Conservation (phyloP, 1,140 invertebrate genomes). For the Orussus abietinus region DNA sequence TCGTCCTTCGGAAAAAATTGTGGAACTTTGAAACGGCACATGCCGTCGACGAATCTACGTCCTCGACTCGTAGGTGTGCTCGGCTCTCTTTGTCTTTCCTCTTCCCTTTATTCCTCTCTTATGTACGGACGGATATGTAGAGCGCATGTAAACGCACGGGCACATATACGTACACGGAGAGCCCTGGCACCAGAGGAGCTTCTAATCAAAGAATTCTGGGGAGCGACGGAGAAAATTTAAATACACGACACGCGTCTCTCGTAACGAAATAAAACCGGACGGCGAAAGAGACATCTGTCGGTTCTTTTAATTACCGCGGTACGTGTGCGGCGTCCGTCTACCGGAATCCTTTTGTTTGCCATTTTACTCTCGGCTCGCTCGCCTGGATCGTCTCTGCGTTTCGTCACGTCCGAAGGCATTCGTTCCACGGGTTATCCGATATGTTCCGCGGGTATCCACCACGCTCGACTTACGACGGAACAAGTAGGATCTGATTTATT, state of each 20-base stretch:
- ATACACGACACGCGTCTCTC: slow-evolving; percentile 40
- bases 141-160: background rate
- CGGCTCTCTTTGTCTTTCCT: too few species aligned
- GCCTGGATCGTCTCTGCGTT: slow-evolving; percentile 31
- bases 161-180: background rate
- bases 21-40: too few species aligned
- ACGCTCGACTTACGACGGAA: too few species aligned
- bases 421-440: too few species aligned
- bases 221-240: slow-evolving; percentile 44
- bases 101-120: too few species aligned
- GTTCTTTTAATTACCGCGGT: slow-evolving; percentile 52
- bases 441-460: too few species aligned
- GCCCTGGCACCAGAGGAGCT: slow-evolving; percentile 17
- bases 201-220: slow-evolving; percentile 51
- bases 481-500: too few species aligned
- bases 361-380: slow-evolving; percentile 19
- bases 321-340: slow-evolving; percentile 40
- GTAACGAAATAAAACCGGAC: slow-evolving; percentile 51
- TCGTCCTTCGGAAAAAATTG: too few species aligned
- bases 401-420: slow-evolving; percentile 33
- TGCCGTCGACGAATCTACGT: background rate
- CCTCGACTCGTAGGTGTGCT: too few species aligned
- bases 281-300: slow-evolving; percentile 46
- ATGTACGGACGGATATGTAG: too few species aligned
- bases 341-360: slow-evolving; percentile 40